Conservation (phyloP, 2,797 vertebrate genomes). For the Brachymystax lenok region DNA sequence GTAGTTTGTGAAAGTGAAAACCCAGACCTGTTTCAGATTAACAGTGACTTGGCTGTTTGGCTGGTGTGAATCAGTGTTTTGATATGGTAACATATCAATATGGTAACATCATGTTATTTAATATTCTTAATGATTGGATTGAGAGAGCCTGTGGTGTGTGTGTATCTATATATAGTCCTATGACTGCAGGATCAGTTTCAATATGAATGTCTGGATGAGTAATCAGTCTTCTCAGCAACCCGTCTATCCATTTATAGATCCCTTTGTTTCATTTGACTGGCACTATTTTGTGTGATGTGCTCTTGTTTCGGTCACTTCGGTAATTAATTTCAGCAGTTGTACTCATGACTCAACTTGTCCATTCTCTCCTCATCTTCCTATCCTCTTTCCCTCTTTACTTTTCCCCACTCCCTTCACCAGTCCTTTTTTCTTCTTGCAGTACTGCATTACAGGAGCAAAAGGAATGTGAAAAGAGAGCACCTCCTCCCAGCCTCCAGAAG, state of each 20-base stretch:
- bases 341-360: constrained; percentile 59
- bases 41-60: constrained; percentile 11
- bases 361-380: constrained; percentile 45
- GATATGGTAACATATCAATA: background rate
- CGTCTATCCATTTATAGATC: background rate
- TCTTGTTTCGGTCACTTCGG: background rate
- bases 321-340: background rate
- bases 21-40: constrained; percentile 12
- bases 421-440: constrained; percentile 66
- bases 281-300: background rate
- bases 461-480: constrained; percentile 54
- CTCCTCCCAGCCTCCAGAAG: constrained; percentile 55
- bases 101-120: background rate
- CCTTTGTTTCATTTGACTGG: background rate
- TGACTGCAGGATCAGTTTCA: constrained; percentile 1
- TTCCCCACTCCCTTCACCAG: constrained; percentile 59
- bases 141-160: background rate
- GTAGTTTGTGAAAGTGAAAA: background rate
- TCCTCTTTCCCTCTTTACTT: constrained; percentile 36
- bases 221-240: background rate
- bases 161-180: background rate
- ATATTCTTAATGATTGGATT: background rate
- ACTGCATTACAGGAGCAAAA: constrained; percentile 73
- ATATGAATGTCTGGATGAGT: background rate
- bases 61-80: constrained; percentile 13